Base-by-base conservation (phyloP, 2,797 vertebrate species). In the Delichon dasypus region DNA sequence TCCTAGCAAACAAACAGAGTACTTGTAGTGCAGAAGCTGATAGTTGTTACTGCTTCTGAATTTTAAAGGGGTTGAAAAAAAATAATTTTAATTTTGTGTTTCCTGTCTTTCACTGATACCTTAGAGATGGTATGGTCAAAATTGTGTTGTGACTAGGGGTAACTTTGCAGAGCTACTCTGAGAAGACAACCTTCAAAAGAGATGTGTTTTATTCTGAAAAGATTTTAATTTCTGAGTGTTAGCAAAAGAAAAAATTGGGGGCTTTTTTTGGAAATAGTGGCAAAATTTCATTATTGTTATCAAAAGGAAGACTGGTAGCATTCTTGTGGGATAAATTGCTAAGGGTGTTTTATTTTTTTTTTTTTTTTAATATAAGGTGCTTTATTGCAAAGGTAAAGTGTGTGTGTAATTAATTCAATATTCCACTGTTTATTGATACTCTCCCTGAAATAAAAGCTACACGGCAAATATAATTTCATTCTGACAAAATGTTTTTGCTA, bases 191-290 rank as follows among this genome's bases (percentile, higher is more conserved):
- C 40, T 62, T 44, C 44, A 84, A 86, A 84, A 54, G 0, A n/a
- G 12, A 38, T 18, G 10, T 21, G 7, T 16, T 51, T 91, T 77
- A 58, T 8, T 22, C 34, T 67, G 19, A 77, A 73, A 80, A 26
- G 38, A 57, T 53, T 73, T 91, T 70, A 16, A 21, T 45, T 51
- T 78, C 67, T 16, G 13, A 67, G 12, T 45, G 5, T n/a, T 13
- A 65, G 34, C 7, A 26, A 85, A 70, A 64, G 9, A 66, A 66
- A 88, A 75, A n/a, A 0, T 2, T 47, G 5, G 16, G 26, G 4
- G 1, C 1, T 11, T 78, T 44, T 48, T 83, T 40, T 1, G 0
- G 36, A 76, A 66, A 70, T 1, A 48, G 8, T 30, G 32, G 5
- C 6, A 66, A 87, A 87, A 50, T 7, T 29, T 68, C 16, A 14